Evolutionary conservation across 2,888 invertebrate genomes (phyloP).

Genomic region (Chorisops tibialis): DNA sequence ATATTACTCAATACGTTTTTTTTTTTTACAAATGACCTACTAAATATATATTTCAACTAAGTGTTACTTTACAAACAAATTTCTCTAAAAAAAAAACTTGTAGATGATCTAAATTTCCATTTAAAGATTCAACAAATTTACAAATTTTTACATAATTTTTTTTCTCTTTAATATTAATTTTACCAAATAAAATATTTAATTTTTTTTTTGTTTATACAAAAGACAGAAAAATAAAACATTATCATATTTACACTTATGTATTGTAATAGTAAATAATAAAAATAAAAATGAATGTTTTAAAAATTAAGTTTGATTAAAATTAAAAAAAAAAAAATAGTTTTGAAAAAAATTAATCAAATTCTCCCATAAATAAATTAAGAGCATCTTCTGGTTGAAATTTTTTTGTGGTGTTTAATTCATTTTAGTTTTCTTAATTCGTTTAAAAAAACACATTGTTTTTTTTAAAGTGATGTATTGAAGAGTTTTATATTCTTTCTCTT

Average conservation of each 20-base stretch:
- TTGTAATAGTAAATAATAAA: too few species aligned
- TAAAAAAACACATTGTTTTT: too few species aligned
- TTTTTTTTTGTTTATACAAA: neutral
- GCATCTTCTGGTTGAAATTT: too few species aligned
- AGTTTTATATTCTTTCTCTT: neutral
- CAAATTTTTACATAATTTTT: neutral
- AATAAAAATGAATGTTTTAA: too few species aligned
- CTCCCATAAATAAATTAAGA: too few species aligned
- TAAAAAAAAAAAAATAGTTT: too few species aligned
- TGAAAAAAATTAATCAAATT: too few species aligned
- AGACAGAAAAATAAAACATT: neutral
- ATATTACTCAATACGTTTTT: conserved; percentile 21
- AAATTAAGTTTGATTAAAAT: too few species aligned
- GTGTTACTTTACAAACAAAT: conserved; percentile 24
- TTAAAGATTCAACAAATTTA: neutral
- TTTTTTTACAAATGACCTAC: conserved; percentile 21
- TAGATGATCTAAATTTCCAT: neutral
- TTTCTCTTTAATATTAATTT: too few species aligned
- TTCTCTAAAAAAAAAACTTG: conserved; percentile 4
- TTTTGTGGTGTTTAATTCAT: too few species aligned
- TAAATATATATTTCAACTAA: conserved; percentile 25
- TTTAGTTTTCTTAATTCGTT: too few species aligned
- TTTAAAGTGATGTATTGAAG: neutral
- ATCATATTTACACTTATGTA: too few species aligned
- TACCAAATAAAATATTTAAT: neutral